These are phyloP conservation scores for Drosophila pseudoobscura DNA, from an alignment of 1,140 invertebrate genomes.

Conservation along the genomic window DNA sequence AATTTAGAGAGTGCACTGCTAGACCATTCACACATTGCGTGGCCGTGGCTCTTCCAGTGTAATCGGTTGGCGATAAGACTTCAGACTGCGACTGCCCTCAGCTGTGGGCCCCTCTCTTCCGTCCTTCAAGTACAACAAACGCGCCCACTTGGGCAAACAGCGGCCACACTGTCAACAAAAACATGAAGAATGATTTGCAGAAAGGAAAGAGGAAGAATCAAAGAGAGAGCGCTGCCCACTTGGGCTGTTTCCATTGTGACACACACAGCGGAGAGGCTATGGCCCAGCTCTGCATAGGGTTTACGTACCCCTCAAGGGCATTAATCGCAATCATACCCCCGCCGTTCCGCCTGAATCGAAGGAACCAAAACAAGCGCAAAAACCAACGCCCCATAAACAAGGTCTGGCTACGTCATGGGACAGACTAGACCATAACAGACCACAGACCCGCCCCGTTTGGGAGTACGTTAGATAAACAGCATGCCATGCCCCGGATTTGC, in stretches of 20 bases:
- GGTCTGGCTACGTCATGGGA: constrained; percentile 34
- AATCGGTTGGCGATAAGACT: no score
- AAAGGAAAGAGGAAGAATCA: constrained; percentile 12
- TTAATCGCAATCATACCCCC: constrained; percentile 24
- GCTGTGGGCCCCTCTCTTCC: constrained; percentile 1
- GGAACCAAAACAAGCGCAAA: constrained; percentile 30
- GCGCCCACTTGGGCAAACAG: constrained; percentile 56
- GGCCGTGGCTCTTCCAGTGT: no score
- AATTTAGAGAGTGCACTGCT: not conserved
- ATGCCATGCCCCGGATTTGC: constrained; percentile 19
- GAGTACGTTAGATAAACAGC: constrained; percentile 38
- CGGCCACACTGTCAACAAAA: constrained; percentile 46
- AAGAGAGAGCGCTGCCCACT: constrained; percentile 34
- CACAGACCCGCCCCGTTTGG: constrained; percentile 3
- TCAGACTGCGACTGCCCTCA: not conserved
- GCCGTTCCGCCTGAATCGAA: constrained; percentile 8
- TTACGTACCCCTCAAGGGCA: constrained; percentile 47
- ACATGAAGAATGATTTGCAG: constrained; percentile 29
- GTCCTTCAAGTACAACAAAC: constrained; percentile 45
- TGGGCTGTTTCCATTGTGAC: constrained; percentile 71
- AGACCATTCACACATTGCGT: not conserved
- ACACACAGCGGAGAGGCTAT: constrained; percentile 22
- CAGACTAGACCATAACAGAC: not conserved
- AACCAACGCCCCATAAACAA: constrained; percentile 47
- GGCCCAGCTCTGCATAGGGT: constrained; percentile 51